phyloP scores from a whole-genome alignment of 2,888 invertebrate genomes.

The Aspidiotus destructor region DNA sequence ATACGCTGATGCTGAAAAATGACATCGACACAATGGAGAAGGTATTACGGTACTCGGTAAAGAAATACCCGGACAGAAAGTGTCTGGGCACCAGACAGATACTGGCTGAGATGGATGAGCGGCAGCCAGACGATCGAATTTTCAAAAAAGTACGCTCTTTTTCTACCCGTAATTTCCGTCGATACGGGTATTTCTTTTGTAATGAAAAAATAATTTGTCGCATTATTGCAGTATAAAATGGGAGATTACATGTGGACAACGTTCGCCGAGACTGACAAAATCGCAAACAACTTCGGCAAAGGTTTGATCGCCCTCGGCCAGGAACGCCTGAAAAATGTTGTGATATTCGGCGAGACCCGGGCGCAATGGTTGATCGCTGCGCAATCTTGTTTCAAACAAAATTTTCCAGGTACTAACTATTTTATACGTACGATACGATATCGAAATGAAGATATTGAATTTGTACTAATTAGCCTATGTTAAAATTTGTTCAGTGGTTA shows the following conservation, averaged over 20 bases:
- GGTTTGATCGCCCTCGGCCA: slow-evolving; percentile 75
- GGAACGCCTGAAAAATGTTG: slow-evolving; percentile 62
- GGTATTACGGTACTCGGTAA: slow-evolving; percentile 69
- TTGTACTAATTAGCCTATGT: neutral
- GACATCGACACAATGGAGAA: slow-evolving; percentile 73
- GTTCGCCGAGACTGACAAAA: slow-evolving; percentile 64
- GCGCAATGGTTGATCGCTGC: slow-evolving; percentile 97
- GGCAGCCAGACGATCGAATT: slow-evolving; percentile 84
- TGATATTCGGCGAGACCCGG: slow-evolving; percentile 93
- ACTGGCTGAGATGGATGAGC: slow-evolving; percentile 85
- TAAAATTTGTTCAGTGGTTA: slow-evolving; percentile 58
- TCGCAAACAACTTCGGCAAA: slow-evolving; percentile 67
- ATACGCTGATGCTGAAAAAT: slow-evolving; percentile 62
- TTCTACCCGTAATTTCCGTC: neutral
- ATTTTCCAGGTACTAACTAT: slow-evolving; percentile 58
- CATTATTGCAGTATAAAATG: slow-evolving; percentile 62
- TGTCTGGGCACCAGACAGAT: slow-evolving; percentile 86
- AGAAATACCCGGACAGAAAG: slow-evolving; percentile 59
- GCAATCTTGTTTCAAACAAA: slow-evolving; percentile 90
- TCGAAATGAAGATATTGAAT: neutral
- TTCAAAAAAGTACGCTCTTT: slow-evolving; percentile 72
- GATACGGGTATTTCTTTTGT: neutral
- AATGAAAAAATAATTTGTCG: neutral
- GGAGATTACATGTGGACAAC: slow-evolving; percentile 88
- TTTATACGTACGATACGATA: neutral